A percentile compares a stretch with the other conserved stretches of the same genome.
Evolutionary conservation across 2,888 invertebrate genomes (phyloP).

Genomic region (Andrena praecox): DNA sequence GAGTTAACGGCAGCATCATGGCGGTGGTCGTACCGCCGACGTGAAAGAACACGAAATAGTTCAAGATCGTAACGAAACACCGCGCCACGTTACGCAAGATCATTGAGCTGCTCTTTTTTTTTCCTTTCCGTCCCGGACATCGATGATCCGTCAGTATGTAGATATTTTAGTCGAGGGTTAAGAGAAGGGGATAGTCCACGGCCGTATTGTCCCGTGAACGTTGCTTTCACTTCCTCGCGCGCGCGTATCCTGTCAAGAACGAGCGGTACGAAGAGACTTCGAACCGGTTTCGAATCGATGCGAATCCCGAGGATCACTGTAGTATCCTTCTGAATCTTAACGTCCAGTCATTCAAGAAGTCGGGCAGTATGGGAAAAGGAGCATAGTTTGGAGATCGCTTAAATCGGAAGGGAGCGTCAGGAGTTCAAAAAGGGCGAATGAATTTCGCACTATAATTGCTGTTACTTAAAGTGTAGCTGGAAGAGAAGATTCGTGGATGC

Average conservation of each 20-base stretch:
- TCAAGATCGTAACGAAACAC: constrained; percentile 45
- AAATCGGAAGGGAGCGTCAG: too few relatives aligned
- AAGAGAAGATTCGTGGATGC: too few relatives aligned
- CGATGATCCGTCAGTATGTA: constrained; percentile 44
- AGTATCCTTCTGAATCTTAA: constrained; percentile 31
- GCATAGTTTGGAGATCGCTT: too few relatives aligned
- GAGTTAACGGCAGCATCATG: constrained; percentile 5
- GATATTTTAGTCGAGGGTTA: constrained; percentile 52
- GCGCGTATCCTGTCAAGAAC: constrained; percentile 54
- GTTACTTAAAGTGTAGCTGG: too few relatives aligned
- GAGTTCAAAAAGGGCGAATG: too few relatives aligned
- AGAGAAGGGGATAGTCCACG: constrained; percentile 72
- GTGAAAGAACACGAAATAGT: constrained; percentile 24
- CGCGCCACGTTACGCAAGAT: constrained; percentile 54
- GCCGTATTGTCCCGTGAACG: constrained; percentile 76
- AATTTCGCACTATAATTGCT: too few relatives aligned
- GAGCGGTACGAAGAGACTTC: constrained; percentile 59
- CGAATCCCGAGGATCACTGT: constrained; percentile 44
- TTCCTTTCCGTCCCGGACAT: not conserved
- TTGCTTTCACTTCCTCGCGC: constrained; percentile 80
- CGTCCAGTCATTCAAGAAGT: not conserved
- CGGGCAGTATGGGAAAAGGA: too few relatives aligned
- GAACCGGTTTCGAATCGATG: constrained; percentile 67
- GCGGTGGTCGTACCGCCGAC: not conserved
- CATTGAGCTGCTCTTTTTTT: constrained; percentile 24